Base-by-base conservation (phyloP, 2,113 vertebrate genomes). In the Forbesichthys papilliferus region DNA sequence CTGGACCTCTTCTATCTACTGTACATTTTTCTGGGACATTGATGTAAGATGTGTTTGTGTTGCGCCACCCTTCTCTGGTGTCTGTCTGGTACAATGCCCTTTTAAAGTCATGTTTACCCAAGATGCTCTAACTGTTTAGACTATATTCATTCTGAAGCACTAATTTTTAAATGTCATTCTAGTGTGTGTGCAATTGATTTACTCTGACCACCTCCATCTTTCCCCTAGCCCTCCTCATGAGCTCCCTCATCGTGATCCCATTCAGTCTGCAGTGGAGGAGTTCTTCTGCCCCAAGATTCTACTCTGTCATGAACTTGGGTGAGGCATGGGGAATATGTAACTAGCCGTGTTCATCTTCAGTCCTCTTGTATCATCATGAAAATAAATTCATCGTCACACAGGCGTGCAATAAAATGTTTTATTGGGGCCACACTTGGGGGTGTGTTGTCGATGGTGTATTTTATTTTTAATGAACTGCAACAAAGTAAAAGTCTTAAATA, bases 231-330 rank as follows among this genome's bases (percentile, higher is more conserved):
- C 94, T 77, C 93, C 94, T 61, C 91, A 94, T 59, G 94, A 95
- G 88, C 90, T 93, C 68, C 95, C 94, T 73, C 90, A 93, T 70
- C 92, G 88, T 87, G 94, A 95, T 83, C 92, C 93, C 36, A 93
- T 95, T 74, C 93, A 95, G 87, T 92, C 93, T 13, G 93, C 95
- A 48, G 92, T 95, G 71, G 92, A 95, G 61, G 89, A 92, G 83
- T 94, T 95, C 78, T 95, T 96, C 90, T 94, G 93, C 78, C 91
- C 94, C 53, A 94, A 88, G 78, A 91, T 93, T 57, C 86, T 95
- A 10, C 86, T 94, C 55, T 95, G 94, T 83, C 88, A 91, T 69
- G 92, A 95, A 73, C 76, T 74, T 42, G 93, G 94, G 95, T 96
- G 68, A 92, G 92, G 84, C 54, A 20, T 0, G 2, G 1, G 46